phyloP scores from a whole-genome alignment of 2,888 invertebrate species.

The Globia sparganii region DNA sequence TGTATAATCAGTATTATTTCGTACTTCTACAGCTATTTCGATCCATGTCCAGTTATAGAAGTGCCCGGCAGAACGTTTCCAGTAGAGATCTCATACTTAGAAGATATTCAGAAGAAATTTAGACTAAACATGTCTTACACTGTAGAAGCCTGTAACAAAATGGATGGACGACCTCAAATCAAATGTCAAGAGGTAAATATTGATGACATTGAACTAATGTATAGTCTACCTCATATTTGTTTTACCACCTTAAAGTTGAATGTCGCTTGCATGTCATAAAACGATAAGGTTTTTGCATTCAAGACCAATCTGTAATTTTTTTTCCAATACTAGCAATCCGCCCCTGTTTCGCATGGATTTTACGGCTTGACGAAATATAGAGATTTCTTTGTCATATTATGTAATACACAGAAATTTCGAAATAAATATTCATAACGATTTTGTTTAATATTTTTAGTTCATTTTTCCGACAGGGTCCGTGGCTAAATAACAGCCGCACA shows the following conservation, averaged over 20 bases:
- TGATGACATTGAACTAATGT: neutral
- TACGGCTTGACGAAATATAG: too few relatives aligned
- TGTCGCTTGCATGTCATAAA: neutral
- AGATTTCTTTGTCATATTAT: too few relatives aligned
- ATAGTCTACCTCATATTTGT: neutral
- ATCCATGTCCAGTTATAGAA: slow-evolving; percentile 84
- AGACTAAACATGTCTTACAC: slow-evolving; percentile 72
- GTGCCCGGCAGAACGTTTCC: slow-evolving; percentile 91
- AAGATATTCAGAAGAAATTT: slow-evolving; percentile 84
- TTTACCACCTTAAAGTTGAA: neutral
- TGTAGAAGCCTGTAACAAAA: slow-evolving; percentile 77
- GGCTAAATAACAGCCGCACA: too few relatives aligned
- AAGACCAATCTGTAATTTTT: neutral
- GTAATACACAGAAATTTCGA: too few relatives aligned
- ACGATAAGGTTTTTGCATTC: neutral
- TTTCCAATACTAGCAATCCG: too few relatives aligned
- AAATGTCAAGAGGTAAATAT: slow-evolving; percentile 86
- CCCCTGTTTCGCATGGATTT: too few relatives aligned
- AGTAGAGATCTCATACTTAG: slow-evolving; percentile 90
- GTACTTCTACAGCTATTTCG: slow-evolving; percentile 80
- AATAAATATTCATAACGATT: too few relatives aligned
- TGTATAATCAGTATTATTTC: neutral
- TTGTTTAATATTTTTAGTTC: too few relatives aligned
- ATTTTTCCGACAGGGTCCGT: too few relatives aligned
- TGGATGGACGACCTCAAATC: slow-evolving; percentile 82